Conservation (phyloP, 2,888 invertebrate species). For the Stenoptilia bipunctidactyla region DNA sequence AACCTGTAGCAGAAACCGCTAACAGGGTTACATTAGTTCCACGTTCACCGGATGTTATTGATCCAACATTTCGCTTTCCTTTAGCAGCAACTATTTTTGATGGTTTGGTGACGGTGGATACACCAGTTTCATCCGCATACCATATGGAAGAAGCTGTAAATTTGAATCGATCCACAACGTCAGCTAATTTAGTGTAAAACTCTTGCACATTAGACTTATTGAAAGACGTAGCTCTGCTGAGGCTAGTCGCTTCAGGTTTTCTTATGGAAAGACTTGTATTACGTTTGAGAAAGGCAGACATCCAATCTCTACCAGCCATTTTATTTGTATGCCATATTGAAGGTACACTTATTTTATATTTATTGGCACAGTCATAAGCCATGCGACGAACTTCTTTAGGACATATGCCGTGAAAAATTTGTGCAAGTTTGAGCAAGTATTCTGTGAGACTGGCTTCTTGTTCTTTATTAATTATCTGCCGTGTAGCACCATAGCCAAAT, state of each 20-base stretch:
- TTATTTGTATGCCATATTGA: slow-evolving; percentile 8
- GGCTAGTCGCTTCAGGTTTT: slow-evolving; percentile 8
- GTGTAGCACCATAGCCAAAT: slow-evolving; percentile 7
- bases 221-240: slow-evolving; percentile 7
- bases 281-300: slow-evolving; percentile 7
- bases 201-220: slow-evolving; percentile 5
- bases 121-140: slow-evolving; percentile 8
- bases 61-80: slow-evolving; percentile 9
- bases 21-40: slow-evolving; percentile 5
- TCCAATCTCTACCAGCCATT: slow-evolving; percentile 10
- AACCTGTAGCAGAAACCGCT: slow-evolving; percentile 10
- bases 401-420: slow-evolving; percentile 10
- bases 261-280: slow-evolving; percentile 7
- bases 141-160: slow-evolving; percentile 9
- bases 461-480: slow-evolving; percentile 1
- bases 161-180: slow-evolving; percentile 7
- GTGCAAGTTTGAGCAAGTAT: slow-evolving; percentile 13
- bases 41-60: slow-evolving; percentile 10
- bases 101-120: slow-evolving; percentile 9
- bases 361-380: slow-evolving; percentile 11
- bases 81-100: slow-evolving; percentile 9
- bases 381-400: slow-evolving; percentile 11
- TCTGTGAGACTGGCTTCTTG: slow-evolving; percentile 4
- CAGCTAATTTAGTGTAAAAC: slow-evolving; percentile 4
- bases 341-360: slow-evolving; percentile 8